These are phyloP conservation scores for Stictocephala bisonia DNA, from an alignment of 2,888 invertebrate genomes.

Conservation along the genomic window DNA sequence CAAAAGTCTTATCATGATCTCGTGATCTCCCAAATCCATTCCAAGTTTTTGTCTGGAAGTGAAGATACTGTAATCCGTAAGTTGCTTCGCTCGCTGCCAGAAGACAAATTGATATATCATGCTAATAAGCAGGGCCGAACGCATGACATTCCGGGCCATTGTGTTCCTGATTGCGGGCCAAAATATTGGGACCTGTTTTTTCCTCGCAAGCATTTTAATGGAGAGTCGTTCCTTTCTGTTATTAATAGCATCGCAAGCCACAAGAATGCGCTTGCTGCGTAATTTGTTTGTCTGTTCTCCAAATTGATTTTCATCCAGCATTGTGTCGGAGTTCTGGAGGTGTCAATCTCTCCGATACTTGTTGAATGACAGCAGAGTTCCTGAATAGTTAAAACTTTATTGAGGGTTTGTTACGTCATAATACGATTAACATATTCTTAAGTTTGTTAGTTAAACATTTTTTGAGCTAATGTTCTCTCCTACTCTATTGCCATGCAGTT, in stretches of 20 bases:
- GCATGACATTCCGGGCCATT: conserved; percentile 30
- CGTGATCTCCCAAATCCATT: too few relatives aligned
- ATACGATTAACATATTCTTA: too few relatives aligned
- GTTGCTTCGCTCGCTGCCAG: background rate
- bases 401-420: too few relatives aligned
- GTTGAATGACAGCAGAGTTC: too few relatives aligned
- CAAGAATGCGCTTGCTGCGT: conserved; percentile 18
- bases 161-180: conserved; percentile 33
- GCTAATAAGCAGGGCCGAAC: conserved; percentile 5
- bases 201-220: conserved; percentile 35
- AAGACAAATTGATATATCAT: conserved; percentile 37
- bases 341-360: too few relatives aligned
- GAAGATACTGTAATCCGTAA: background rate
- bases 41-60: conserved; percentile 21
- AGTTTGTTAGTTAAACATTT: too few relatives aligned
- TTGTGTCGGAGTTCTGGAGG: too few relatives aligned
- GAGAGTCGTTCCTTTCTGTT: conserved; percentile 28
- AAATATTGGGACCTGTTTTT: conserved; percentile 40
- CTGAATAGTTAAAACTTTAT: too few relatives aligned
- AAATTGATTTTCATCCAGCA: conserved; percentile 34
- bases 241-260: conserved; percentile 35
- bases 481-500: too few relatives aligned
- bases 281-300: conserved; percentile 29
- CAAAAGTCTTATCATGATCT: too few relatives aligned
- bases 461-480: too few relatives aligned